phyloP scores from a whole-genome alignment of 1,140 invertebrate species.

The Saxidomus purpurata region DNA sequence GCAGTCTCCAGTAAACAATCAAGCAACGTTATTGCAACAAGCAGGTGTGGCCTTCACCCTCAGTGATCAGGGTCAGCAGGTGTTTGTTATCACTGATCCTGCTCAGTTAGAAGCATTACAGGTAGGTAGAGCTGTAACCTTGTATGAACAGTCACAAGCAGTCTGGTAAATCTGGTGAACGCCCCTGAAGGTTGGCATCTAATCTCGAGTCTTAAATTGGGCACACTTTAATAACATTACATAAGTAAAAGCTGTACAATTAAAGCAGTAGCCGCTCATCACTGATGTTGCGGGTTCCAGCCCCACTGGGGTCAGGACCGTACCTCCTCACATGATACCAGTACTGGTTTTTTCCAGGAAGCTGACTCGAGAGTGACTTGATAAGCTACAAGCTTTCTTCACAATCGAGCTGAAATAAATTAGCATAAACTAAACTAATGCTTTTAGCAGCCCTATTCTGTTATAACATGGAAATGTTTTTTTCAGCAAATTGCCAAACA shows the following conservation, averaged over 20 bases:
- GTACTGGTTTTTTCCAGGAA: no score
- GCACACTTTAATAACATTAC: background rate
- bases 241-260: background rate
- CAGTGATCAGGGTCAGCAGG: constrained; percentile 79
- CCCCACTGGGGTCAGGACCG: no score
- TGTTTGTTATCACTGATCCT: constrained; percentile 86
- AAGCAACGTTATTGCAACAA: constrained; percentile 63
- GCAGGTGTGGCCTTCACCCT: constrained; percentile 78
- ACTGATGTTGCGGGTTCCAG: no score
- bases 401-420: no score
- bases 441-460: no score
- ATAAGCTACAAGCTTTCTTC: no score
- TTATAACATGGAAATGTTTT: no score
- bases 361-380: no score
- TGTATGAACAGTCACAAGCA: background rate
- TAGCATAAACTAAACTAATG: no score
- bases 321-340: no score
- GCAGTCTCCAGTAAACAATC: constrained; percentile 41
- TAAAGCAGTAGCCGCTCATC: no score
- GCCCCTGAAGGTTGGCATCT: background rate
- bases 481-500: constrained; percentile 72
- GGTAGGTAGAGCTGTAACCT: constrained; percentile 64
- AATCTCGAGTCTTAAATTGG: background rate
- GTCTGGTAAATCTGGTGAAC: background rate
- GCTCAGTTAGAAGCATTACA: constrained; percentile 84